These are phyloP conservation scores for Myiozetetes cayanensis DNA, from an alignment of 2,113 vertebrate genomes.

Conservation along the genomic window DNA sequence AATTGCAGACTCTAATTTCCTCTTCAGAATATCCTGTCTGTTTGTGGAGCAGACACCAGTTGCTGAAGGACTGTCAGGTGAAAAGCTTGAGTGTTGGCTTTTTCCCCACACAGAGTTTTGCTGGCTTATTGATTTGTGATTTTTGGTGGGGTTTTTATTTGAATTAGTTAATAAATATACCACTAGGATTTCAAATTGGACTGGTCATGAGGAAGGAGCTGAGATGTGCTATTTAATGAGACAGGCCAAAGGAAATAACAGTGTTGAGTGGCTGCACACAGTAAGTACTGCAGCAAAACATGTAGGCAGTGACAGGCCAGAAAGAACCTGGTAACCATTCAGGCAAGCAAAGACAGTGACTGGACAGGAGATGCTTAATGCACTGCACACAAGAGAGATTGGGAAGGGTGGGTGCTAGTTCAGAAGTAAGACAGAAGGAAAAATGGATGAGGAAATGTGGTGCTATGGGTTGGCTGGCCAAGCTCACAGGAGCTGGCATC, in stretches of 20 bases:
- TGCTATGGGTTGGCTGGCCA: neutral
- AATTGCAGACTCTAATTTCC: neutral
- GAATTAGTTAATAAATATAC: constrained; percentile 37
- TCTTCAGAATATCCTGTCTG: neutral
- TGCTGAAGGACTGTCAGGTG: constrained; percentile 2
- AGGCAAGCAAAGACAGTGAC: neutral
- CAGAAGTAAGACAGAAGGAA: neutral
- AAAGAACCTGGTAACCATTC: neutral
- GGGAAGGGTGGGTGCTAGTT: neutral
- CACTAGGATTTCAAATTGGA: neutral
- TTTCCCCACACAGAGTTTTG: constrained; percentile 6
- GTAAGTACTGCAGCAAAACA: neutral
- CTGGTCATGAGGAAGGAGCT: neutral
- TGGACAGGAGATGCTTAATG: neutral
- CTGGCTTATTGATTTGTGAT: neutral
- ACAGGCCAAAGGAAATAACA: neutral
- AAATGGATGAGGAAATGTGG: neutral
- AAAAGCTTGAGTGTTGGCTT: neutral
- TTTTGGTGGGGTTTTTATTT: neutral
- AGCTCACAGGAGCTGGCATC: neutral
- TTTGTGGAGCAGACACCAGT: neutral
- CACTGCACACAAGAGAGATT: neutral
- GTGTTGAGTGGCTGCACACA: neutral
- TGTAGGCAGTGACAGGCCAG: fast-evolving
- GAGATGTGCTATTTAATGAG: neutral